Evolutionary conservation across 2,113 vertebrate species (phyloP).

Genomic region (Mirza zaza): DNA sequence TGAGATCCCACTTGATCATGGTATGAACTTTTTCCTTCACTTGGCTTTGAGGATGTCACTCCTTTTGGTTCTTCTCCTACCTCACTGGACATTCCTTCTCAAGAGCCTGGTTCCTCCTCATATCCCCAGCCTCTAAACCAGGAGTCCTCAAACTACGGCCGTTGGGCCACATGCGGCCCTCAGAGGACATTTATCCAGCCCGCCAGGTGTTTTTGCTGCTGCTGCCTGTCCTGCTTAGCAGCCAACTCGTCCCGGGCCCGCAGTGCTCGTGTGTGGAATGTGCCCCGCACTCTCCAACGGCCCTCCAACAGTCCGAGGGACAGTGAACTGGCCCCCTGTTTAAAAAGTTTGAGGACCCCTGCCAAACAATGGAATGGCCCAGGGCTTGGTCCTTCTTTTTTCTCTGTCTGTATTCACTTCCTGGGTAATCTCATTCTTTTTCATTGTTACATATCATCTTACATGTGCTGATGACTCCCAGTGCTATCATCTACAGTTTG

Average conservation of each 20-base stretch:
- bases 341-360: no score
- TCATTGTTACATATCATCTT: neutral
- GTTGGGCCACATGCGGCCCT: no score
- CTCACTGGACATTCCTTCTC: neutral
- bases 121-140: neutral
- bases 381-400: neutral
- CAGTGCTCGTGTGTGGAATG: no score
- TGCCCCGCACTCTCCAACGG: no score
- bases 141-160: no score
- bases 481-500: neutral
- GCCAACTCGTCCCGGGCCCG: no score
- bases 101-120: neutral
- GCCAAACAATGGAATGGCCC: neutral
- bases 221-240: no score
- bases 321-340: no score
- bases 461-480: neutral
- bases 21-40: neutral
- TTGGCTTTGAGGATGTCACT: neutral
- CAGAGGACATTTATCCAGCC: no score
- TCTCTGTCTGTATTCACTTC: neutral
- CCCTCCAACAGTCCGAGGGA: no score
- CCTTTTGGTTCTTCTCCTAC: neutral
- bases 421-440: neutral
- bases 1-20: neutral
- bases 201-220: no score